Base-by-base conservation (phyloP, 1,140 invertebrate genomes). In the Cydia strobilella region DNA sequence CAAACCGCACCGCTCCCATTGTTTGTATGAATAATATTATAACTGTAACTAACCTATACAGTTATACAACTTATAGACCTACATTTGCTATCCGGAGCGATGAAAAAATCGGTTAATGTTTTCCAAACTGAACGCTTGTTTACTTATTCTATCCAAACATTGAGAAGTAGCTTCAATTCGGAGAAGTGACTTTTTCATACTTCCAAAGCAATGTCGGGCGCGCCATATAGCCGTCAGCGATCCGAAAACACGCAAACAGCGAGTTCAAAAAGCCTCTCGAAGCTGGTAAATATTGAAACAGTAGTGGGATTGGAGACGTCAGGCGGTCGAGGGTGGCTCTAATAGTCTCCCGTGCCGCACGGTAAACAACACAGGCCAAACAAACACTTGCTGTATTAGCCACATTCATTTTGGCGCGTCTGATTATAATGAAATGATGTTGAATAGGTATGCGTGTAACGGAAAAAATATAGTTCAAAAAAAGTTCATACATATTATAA, bases 201-300 rank as follows among this genome's bases (percentile, higher is more conserved):
- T 87, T 83, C 85, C 82, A 86, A 90, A 90, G 87, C 85, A 90
- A 92, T 90, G 90, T 92, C 86, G 86, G 79, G 82, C 81, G 81
- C 84, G 81, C 80, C 81, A 81, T 83, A 90, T 83, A 90, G 89
- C 87, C 88, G 89, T 88, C 87, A 92, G 86, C 88, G 89, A 92
- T 90, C 87, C 88, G 89, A 87, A 91, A 90, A 90, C 87, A 89
- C 84, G 86, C 88, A 92, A 91, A 92, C 89, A 92, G 87, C 82
- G 84, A 90, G 88, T 90, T 91, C 89, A 91, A 92, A 92, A 92
- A 91, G 90, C 89, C 90, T 89, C 89, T 90, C 88, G 87, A 86
- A 91, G 85, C 83, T 88, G 83, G 90, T 92, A 92, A 92, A 92
- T 92, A 92, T 92, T 92, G 90, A 90, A 91, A 85, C 88, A 92